A percentile compares a stretch with the other conserved stretches of the same genome.
These are phyloP conservation scores for Synergus laeviventris DNA, from an alignment of 2,888 invertebrate genomes.

Conservation along the genomic window DNA sequence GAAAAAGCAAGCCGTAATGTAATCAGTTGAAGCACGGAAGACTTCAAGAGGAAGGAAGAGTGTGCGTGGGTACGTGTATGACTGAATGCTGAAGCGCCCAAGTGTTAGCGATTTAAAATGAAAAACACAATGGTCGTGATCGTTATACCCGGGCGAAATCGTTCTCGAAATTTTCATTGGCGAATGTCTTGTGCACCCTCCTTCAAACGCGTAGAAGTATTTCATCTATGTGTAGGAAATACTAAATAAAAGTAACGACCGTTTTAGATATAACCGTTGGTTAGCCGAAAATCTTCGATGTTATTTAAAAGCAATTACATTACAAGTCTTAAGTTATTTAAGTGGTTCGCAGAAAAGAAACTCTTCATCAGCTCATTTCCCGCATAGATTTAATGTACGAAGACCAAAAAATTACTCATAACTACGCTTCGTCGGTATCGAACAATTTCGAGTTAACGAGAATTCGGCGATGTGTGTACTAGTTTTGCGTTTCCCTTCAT, in stretches of 20 bases:
- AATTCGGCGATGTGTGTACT: slow-evolving; percentile 5
- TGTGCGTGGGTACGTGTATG: not conserved
- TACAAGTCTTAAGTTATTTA: slow-evolving; percentile 48
- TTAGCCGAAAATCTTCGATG: slow-evolving; percentile 28
- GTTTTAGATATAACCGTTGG: slow-evolving; percentile 30
- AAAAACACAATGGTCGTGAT: slow-evolving; percentile 31
- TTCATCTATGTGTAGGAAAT: slow-evolving; percentile 23
- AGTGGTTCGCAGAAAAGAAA: slow-evolving; percentile 36
- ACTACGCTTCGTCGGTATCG: not conserved
- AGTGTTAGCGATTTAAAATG: slow-evolving; percentile 11
- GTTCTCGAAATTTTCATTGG: slow-evolving; percentile 21
- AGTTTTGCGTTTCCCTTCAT: slow-evolving; percentile 21
- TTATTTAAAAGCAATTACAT: slow-evolving; percentile 25
- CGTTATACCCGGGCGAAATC: slow-evolving; percentile 4
- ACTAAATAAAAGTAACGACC: not conserved
- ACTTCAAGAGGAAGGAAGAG: not conserved
- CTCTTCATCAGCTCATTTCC: not conserved
- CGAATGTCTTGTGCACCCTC: slow-evolving; percentile 33
- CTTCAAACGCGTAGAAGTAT: slow-evolving; percentile 22
- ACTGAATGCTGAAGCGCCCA: slow-evolving; percentile 25
- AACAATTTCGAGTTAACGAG: not conserved
- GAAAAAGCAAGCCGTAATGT: slow-evolving; percentile 49
- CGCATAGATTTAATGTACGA: not conserved
- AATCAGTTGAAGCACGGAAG: slow-evolving; percentile 22
- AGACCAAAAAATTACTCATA: slow-evolving; percentile 10